A percentile compares a stretch with the other conserved stretches of the same genome.
Evolutionary conservation across 2,113 vertebrate genomes (phyloP).

Genomic region (Calyptomena viridis): DNA sequence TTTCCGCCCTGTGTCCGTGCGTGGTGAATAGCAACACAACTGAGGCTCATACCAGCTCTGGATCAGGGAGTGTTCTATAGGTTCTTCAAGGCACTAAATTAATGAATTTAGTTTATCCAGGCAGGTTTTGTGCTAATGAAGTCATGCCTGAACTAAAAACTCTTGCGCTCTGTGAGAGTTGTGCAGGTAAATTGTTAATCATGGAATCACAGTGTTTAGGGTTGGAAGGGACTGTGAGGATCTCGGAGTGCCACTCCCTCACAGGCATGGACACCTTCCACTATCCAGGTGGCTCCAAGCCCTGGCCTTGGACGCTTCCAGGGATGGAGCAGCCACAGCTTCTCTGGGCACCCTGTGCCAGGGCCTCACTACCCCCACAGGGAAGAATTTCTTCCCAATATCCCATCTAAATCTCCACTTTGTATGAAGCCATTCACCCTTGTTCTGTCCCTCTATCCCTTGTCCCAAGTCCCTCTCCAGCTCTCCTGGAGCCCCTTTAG

Average conservation of each 20-base stretch:
- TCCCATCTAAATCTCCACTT: neutral
- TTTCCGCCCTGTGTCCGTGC: neutral
- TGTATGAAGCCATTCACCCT: neutral
- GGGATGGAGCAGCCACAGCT: neutral
- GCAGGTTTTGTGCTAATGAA: neutral
- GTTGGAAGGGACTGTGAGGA: neutral
- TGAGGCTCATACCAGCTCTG: fast-evolving
- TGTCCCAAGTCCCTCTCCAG: neutral
- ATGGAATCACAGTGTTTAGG: neutral
- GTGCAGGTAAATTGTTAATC: neutral
- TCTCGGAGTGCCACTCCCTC: fast-evolving
- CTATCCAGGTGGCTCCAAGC: fast-evolving
- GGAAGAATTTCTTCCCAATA: fast-evolving
- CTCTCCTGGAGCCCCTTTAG: neutral
- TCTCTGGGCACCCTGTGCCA: neutral
- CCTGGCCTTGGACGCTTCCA: neutral
- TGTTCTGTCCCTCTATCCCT: neutral
- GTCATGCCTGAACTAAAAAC: fast-evolving
- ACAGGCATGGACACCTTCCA: neutral
- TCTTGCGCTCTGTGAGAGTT: fast-evolving
- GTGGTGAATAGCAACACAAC: neutral
- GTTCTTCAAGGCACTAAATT: neutral
- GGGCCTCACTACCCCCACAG: fast-evolving
- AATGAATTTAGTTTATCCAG: neutral
- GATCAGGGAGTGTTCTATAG: neutral